A percentile compares a stretch with the other conserved stretches of the same genome.
Conservation (phyloP, 1,140 invertebrate genomes). For the Pseudomyrmex gracilis region DNA sequence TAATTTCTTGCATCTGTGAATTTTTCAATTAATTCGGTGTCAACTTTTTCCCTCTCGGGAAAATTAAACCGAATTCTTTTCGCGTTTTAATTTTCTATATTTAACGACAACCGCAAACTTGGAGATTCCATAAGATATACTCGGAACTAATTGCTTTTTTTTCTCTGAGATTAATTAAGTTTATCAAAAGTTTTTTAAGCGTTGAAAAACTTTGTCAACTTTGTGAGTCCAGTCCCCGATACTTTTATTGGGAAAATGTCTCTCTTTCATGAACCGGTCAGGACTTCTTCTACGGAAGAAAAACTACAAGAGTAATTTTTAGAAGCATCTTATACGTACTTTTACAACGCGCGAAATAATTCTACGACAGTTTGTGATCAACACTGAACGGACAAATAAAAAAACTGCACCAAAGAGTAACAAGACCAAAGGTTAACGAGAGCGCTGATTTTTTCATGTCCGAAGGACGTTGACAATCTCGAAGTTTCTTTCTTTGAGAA, state of each 20-base stretch:
- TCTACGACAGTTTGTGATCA: background rate
- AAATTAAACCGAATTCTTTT: constrained; percentile 21
- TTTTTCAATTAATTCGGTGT: constrained; percentile 40
- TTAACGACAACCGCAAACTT: constrained; percentile 43
- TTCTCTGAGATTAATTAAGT: constrained; percentile 56
- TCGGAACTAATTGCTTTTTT: constrained; percentile 43
- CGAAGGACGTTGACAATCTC: too few species aligned
- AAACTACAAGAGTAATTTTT: background rate
- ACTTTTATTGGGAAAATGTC: constrained; percentile 24
- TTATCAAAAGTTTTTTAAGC: constrained; percentile 34
- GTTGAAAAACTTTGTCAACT: constrained; percentile 37
- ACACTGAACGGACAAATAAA: background rate
- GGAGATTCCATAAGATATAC: constrained; percentile 44
- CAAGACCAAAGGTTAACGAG: too few species aligned
- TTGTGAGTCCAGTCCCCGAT: background rate
- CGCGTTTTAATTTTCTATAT: constrained; percentile 35
- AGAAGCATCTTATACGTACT: background rate
- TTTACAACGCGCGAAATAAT: background rate
- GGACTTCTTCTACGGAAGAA: background rate
- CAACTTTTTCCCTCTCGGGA: background rate
- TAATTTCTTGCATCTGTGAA: constrained; percentile 7
- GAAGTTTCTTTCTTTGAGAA: constrained; percentile 19
- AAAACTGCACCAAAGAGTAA: background rate
- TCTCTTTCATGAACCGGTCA: background rate
- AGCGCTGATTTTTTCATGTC: too few species aligned